Evolutionary conservation across 1,140 invertebrate species (phyloP).

Genomic region (Centruroides sculpturatus): DNA sequence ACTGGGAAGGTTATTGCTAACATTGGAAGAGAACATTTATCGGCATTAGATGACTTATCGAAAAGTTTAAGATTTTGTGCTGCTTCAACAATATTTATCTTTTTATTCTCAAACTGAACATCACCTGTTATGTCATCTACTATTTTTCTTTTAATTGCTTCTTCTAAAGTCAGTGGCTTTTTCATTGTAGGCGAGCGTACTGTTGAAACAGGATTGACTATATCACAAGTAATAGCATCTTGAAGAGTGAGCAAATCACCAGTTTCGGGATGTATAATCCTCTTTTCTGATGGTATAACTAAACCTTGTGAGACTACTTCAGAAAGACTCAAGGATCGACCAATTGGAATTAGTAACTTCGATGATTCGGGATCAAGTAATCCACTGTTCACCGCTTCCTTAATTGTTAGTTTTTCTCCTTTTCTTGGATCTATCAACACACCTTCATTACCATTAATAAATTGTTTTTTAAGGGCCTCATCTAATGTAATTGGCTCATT

Average conservation of each 20-base stretch:
- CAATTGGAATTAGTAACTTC: constrained; percentile 61
- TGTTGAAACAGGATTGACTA: constrained; percentile 58
- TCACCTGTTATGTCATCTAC: constrained; percentile 55
- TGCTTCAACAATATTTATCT: constrained; percentile 21
- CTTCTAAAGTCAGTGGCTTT: constrained; percentile 51
- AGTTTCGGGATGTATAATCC: constrained; percentile 80
- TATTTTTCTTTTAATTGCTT: constrained; percentile 59
- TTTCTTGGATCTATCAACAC: constrained; percentile 62
- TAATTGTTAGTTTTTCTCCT: constrained; percentile 58
- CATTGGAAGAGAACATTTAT: constrained; percentile 36
- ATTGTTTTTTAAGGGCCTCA: constrained; percentile 55
- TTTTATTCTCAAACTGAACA: constrained; percentile 43
- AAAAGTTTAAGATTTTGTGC: constrained; percentile 21
- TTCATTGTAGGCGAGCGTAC: constrained; percentile 38
- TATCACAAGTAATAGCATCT: constrained; percentile 72
- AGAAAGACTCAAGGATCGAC: constrained; percentile 61
- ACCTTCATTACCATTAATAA: constrained; percentile 57
- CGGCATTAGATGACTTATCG: background rate
- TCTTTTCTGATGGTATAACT: constrained; percentile 51
- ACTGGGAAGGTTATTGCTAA: constrained; percentile 61
- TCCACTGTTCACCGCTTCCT: constrained; percentile 66
- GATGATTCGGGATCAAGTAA: constrained; percentile 61
- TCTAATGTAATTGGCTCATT: constrained; percentile 42
- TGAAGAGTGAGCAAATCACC: constrained; percentile 53
- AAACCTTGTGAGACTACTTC: constrained; percentile 68